Percentiles rank a stretch among this genome's conserved stretches.
phyloP scores from a whole-genome alignment of 2,797 vertebrate species.

The Epinephelus awoara region DNA sequence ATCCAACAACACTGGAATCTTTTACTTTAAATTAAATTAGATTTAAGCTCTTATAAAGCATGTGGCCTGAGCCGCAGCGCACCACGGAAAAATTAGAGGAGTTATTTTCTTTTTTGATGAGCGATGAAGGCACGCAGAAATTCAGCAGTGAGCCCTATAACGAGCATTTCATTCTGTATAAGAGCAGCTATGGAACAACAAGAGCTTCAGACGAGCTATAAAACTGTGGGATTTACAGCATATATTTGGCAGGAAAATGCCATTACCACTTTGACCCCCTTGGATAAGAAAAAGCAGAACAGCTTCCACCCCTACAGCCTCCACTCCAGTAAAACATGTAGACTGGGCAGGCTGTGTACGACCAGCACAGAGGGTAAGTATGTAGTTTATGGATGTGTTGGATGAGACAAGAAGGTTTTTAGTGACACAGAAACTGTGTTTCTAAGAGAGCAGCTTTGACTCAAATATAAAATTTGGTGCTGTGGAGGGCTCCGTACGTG shows the following conservation, averaged over 20 bases:
- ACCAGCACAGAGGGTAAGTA: slow-evolving; percentile 28
- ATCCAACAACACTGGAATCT: slow-evolving; percentile 47
- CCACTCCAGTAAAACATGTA: slow-evolving; percentile 42
- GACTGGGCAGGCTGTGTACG: slow-evolving; percentile 32
- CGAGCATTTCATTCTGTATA: slow-evolving; percentile 55
- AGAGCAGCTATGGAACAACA: slow-evolving; percentile 66
- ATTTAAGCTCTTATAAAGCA: slow-evolving; percentile 50
- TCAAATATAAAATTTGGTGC: slow-evolving; percentile 14
- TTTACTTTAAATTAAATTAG: slow-evolving; percentile 45
- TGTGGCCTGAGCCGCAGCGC: slow-evolving; percentile 5
- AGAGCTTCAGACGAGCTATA: slow-evolving; percentile 65
- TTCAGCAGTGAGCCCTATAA: slow-evolving; percentile 66
- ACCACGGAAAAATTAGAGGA: slow-evolving; percentile 40
- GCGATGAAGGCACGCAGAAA: slow-evolving; percentile 55
- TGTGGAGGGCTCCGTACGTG: too few species aligned
- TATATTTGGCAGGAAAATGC: slow-evolving; percentile 82
- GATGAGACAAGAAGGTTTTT: slow-evolving; percentile 43
- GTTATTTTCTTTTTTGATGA: slow-evolving; percentile 68
- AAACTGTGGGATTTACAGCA: slow-evolving; percentile 77
- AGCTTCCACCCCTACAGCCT: slow-evolving; percentile 47
- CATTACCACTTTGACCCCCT: slow-evolving; percentile 81
- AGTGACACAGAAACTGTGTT: slow-evolving; percentile 8
- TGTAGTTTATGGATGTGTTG: slow-evolving; percentile 48
- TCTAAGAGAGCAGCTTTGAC: slow-evolving; percentile 8
- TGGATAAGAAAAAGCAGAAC: slow-evolving; percentile 66